Evolutionary conservation across 2,797 vertebrate species (phyloP).

Genomic region (Anabas testudineus): DNA sequence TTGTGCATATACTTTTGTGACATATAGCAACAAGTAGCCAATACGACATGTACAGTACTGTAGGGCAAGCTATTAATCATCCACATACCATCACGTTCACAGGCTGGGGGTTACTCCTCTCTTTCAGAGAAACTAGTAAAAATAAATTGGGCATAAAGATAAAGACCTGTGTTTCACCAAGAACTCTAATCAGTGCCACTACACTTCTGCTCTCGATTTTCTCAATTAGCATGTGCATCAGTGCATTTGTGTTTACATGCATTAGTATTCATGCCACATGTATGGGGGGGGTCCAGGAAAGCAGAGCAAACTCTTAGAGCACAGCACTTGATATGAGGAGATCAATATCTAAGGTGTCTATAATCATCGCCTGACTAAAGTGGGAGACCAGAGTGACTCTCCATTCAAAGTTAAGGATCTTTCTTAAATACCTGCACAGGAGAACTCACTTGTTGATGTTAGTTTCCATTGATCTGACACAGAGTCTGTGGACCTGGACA

Average conservation of each 20-base stretch:
- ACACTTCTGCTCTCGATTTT: conserved; percentile 47
- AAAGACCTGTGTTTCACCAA: conserved; percentile 20
- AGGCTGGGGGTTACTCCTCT: neutral
- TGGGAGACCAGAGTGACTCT: conserved; percentile 65
- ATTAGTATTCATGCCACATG: conserved; percentile 67
- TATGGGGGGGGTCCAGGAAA: conserved; percentile 53
- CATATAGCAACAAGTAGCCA: conserved; percentile 18
- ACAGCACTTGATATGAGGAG: conserved; percentile 72
- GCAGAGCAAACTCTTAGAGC: conserved; percentile 52
- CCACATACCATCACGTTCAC: neutral
- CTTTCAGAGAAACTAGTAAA: neutral
- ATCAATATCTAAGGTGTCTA: conserved; percentile 76
- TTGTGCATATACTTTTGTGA: conserved; percentile 5
- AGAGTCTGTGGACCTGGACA: conserved; percentile 36
- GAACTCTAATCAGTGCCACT: conserved; percentile 36
- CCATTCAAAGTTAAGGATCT: conserved; percentile 70
- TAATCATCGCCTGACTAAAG: conserved; percentile 72
- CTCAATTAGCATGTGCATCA: conserved; percentile 44
- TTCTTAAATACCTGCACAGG: conserved; percentile 64
- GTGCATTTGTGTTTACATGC: conserved; percentile 35
- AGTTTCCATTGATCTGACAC: conserved; percentile 67
- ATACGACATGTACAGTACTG: conserved; percentile 24
- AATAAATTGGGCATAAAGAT: conserved; percentile 6
- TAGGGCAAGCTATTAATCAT: conserved; percentile 28
- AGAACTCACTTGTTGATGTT: conserved; percentile 63